These are phyloP conservation scores for Abramis brama DNA, from an alignment of 2,113 vertebrate genomes.

Conservation along the genomic window DNA sequence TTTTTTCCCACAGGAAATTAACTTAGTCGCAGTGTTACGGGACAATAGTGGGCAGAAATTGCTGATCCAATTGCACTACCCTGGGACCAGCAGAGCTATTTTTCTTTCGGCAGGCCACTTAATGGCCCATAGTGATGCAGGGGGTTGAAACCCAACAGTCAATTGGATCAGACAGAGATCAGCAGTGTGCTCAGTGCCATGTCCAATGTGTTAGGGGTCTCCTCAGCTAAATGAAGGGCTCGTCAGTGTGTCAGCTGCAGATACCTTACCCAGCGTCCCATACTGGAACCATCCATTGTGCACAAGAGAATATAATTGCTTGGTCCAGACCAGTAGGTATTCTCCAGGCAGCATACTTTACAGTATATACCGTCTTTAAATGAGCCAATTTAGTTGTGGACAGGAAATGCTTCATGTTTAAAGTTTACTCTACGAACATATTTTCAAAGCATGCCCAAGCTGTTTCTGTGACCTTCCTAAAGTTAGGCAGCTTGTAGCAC, in stretches of 20 bases:
- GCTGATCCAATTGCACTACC: conserved; percentile 67
- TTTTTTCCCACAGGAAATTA: conserved; percentile 72
- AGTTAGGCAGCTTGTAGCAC: conserved; percentile 33
- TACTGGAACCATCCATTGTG: not conserved
- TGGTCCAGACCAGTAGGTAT: not conserved
- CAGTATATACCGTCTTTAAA: not conserved
- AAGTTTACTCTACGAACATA: conserved; percentile 13
- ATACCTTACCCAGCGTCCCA: not conserved
- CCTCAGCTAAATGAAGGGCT: conserved; percentile 40
- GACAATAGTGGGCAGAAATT: conserved; percentile 67
- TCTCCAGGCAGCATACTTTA: not conserved
- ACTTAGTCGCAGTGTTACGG: conserved; percentile 66
- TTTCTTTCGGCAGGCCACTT: conserved; percentile 69
- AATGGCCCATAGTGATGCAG: conserved; percentile 69
- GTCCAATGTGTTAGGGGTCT: conserved; percentile 53
- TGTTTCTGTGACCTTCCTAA: conserved; percentile 41
- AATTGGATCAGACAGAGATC: conserved; percentile 63
- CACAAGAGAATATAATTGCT: not conserved
- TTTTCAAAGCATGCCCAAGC: conserved; percentile 30
- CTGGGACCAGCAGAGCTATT: conserved; percentile 71
- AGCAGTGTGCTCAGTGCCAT: conserved; percentile 54
- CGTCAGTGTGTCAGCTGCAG: conserved; percentile 25
- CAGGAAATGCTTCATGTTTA: conserved; percentile 14
- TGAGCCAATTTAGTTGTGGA: not conserved
- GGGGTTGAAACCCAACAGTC: conserved; percentile 70